phyloP scores from a whole-genome alignment of 2,888 invertebrate species.

The Zele albiditarsus region DNA sequence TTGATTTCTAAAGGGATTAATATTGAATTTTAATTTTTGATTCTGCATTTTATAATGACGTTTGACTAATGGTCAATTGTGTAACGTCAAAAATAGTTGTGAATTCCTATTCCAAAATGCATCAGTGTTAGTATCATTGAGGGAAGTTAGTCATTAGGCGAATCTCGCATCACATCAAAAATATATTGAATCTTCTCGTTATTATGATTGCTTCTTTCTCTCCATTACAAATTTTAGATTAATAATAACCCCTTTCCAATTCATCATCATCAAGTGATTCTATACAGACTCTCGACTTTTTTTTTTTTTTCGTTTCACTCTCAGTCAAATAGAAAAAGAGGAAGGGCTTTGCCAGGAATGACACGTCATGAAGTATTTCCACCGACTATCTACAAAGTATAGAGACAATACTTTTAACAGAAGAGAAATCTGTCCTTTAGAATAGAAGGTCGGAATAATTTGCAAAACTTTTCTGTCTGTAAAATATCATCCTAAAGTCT shows the following conservation, averaged over 20 bases:
- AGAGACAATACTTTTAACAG: constrained; percentile 9
- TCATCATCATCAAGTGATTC: background rate
- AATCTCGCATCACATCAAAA: too few relatives aligned
- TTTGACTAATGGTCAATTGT: background rate
- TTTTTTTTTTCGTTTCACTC: background rate
- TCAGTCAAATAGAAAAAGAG: background rate
- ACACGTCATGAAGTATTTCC: background rate
- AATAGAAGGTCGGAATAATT: constrained; percentile 22
- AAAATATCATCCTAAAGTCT: constrained; percentile 9
- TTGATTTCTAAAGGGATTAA: background rate
- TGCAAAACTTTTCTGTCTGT: constrained; percentile 10
- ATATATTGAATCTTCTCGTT: too few relatives aligned
- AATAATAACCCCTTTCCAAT: background rate
- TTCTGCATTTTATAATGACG: background rate
- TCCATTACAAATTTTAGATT: too few relatives aligned
- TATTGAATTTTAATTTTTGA: background rate
- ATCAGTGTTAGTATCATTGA: too few relatives aligned
- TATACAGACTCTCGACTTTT: background rate
- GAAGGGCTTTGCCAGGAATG: background rate
- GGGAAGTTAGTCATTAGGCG: too few relatives aligned
- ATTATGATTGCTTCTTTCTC: too few relatives aligned
- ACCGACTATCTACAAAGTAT: background rate
- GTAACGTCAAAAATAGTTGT: background rate
- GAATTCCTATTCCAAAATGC: too few relatives aligned
- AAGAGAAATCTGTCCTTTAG: constrained; percentile 20